Conservation (phyloP, 2,888 invertebrate species). For the Tiliacea citrago region DNA sequence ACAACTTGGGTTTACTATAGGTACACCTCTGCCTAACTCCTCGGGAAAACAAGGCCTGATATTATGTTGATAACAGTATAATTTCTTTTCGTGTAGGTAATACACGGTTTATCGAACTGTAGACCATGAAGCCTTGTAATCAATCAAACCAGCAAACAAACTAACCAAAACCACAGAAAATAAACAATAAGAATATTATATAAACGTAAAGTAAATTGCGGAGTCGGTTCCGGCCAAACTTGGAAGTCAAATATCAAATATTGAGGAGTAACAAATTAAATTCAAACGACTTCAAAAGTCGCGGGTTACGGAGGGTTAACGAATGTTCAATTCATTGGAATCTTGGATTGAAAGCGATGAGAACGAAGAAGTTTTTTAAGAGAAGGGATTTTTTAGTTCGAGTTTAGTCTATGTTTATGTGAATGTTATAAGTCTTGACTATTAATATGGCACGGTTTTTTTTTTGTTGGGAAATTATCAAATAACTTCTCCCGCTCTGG, state of each 20-base stretch:
- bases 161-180: slow-evolving; percentile 28
- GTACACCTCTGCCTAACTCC: no score
- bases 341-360: slow-evolving; percentile 28
- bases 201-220: slow-evolving; percentile 32
- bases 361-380: slow-evolving; percentile 14
- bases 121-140: slow-evolving; percentile 14
- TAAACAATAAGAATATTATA: slow-evolving; percentile 47
- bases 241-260: slow-evolving; percentile 66
- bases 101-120: slow-evolving; percentile 9
- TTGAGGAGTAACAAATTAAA: slow-evolving; percentile 69
- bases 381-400: neutral
- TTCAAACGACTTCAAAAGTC: slow-evolving; percentile 57
- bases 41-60: no score
- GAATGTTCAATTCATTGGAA: slow-evolving; percentile 41
- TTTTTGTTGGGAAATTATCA: no score
- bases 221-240: slow-evolving; percentile 44
- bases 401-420: neutral
- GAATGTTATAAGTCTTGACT: neutral
- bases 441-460: slow-evolving; percentile 2
- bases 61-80: no score
- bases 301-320: slow-evolving; percentile 37
- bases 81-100: neutral
- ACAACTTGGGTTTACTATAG: no score
- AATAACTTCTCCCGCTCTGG: no score
- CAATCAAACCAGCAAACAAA: slow-evolving; percentile 21